Conservation (phyloP, 2,888 invertebrate species). For the Lycophotia porphyrea region DNA sequence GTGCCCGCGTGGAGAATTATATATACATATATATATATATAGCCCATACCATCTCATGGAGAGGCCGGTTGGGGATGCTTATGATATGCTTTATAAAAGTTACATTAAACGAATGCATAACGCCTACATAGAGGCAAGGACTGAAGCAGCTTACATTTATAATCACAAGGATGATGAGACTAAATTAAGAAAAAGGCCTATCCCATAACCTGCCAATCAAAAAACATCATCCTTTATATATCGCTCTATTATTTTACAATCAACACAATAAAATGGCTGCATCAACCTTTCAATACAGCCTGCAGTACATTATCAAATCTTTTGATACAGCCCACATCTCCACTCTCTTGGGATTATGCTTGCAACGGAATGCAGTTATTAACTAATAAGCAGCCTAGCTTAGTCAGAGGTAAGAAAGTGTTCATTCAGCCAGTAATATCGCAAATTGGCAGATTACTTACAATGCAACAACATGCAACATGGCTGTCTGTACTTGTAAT, state of each 20-base stretch:
- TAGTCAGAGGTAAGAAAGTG: slow-evolving; percentile 55
- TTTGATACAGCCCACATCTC: slow-evolving; percentile 52
- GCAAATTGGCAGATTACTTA: slow-evolving; percentile 67
- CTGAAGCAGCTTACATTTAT: neutral
- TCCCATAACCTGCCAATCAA: slow-evolving; percentile 39
- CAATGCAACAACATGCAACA: slow-evolving; percentile 58
- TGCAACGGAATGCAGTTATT: slow-evolving; percentile 55
- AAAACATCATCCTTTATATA: slow-evolving; percentile 22
- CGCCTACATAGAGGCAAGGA: neutral
- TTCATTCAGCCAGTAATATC: slow-evolving; percentile 59
- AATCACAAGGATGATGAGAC: slow-evolving; percentile 9
- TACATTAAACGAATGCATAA: neutral
- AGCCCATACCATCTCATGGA: too few relatives aligned
- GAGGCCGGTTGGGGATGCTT: too few relatives aligned
- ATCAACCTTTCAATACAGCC: slow-evolving; percentile 28
- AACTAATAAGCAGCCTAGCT: slow-evolving; percentile 46
- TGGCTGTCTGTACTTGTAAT: slow-evolving; percentile 57
- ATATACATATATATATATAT: too few relatives aligned
- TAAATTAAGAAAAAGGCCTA: slow-evolving; percentile 5
- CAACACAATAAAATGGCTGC: slow-evolving; percentile 35
- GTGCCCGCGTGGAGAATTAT: too few relatives aligned
- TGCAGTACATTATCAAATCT: slow-evolving; percentile 22
- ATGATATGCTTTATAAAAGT: neutral
- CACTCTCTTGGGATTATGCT: slow-evolving; percentile 33
- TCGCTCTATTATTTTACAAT: slow-evolving; percentile 36